Base-by-base conservation (phyloP, 1,140 invertebrate species). In the Aporrectodea caliginosa region DNA sequence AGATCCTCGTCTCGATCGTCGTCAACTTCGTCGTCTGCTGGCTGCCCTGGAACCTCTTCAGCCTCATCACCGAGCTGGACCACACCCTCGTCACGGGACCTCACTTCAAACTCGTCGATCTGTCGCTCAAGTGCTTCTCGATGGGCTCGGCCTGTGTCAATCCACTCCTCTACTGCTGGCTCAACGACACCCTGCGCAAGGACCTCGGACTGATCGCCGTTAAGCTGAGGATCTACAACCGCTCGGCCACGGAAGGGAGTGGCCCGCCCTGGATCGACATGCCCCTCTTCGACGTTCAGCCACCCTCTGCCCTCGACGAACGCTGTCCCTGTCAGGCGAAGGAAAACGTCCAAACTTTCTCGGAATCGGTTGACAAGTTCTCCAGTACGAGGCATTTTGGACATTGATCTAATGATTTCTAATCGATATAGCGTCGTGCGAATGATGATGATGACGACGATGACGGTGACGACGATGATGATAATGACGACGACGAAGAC, bases 1-100 rank as follows among this genome's bases (percentile, higher is more conserved):
- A 94, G 81, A 99, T 98, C 94, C 90, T 99, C 0, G 95, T 98
- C 80, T 92, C 95, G 0, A 99, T 99, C 93, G 96, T 98, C 0
- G 91, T 92, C 0, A 93, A 97, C 31, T 99, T 99, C 86, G 93
- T 94, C 0, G 89, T 95, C 0, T 98, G 94, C 22, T 99, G 87
- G 87, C 80, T 86, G 35, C 88, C 88, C 31, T 88, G 86, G 86
- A 87, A 84, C 77, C 80, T 86, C 12, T 87, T 85, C 83, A 79
- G 81, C 2, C 80, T 88, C 1, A 83, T 85, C 16, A 76, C 83
- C 16, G 86, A 86, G 80, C 84, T 87, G 69, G 81, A 83, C 69
- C 82, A 82, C 30, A 71, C 77, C 68, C 16, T 83, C 22, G 79
- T 85, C 22, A 81, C 77, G 1, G 69, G 35, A n/a, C 27, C 43